phyloP scores from a whole-genome alignment of 2,797 vertebrate genomes.

The Esox masquinongy region DNA sequence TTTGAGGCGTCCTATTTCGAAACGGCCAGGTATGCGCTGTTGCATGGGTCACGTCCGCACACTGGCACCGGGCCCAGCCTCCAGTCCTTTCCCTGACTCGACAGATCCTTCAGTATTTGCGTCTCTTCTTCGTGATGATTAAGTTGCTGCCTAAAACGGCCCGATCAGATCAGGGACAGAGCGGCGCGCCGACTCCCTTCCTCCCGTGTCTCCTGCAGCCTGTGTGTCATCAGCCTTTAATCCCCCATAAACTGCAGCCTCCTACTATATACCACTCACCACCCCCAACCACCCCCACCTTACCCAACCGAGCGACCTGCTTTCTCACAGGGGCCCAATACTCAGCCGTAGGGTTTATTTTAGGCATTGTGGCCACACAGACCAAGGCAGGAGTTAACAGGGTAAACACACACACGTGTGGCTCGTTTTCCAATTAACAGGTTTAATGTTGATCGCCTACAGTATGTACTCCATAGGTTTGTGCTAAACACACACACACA shows the following conservation, averaged over 20 bases:
- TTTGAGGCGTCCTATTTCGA: slow-evolving; percentile 60
- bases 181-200: slow-evolving; percentile 42
- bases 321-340: slow-evolving; percentile 8
- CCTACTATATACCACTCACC: not conserved
- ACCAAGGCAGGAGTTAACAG: slow-evolving; percentile 15
- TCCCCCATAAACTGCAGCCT: not conserved
- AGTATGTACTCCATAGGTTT: not conserved
- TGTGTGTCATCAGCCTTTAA: slow-evolving; percentile 23
- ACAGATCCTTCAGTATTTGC: slow-evolving; percentile 71
- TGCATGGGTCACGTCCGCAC: slow-evolving; percentile 67
- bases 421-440: slow-evolving; percentile 22
- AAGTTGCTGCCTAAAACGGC: slow-evolving; percentile 67
- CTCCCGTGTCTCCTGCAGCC: not conserved
- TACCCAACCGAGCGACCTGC: slow-evolving; percentile 3
- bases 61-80: slow-evolving; percentile 58
- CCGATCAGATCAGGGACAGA: slow-evolving; percentile 51
- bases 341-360: slow-evolving; percentile 51
- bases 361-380: slow-evolving; percentile 29
- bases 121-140: slow-evolving; percentile 66
- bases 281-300: not conserved
- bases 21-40: slow-evolving; percentile 58
- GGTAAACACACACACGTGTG: slow-evolving; percentile 16
- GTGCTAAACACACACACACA: not conserved
- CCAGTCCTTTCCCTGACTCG: slow-evolving; percentile 61
- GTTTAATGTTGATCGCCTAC: not conserved